Percentiles rank a stretch among this genome's conserved stretches.
Evolutionary conservation across 2,888 invertebrate species (phyloP).

Genomic region (Pogonocherus hispidulus): DNA sequence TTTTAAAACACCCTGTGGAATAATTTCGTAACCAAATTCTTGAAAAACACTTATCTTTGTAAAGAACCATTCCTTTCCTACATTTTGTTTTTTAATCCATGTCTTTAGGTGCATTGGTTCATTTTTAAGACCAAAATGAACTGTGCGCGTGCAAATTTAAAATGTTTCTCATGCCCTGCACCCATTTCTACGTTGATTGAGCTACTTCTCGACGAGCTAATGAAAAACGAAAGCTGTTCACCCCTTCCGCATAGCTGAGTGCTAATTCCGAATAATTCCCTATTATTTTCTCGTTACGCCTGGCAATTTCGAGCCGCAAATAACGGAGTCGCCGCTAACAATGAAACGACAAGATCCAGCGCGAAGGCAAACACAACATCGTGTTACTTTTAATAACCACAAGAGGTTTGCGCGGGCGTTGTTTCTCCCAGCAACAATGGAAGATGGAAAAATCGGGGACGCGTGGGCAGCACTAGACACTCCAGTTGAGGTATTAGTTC

Average conservation of each 20-base stretch:
- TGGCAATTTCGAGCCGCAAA: neutral
- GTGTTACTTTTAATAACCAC: constrained; percentile 30
- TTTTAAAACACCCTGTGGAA: too few species aligned
- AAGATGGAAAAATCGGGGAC: constrained; percentile 1
- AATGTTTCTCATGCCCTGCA: too few species aligned
- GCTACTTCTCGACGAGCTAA: neutral
- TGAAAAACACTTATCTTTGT: too few species aligned
- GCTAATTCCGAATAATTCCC: constrained; percentile 20
- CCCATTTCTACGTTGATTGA: neutral
- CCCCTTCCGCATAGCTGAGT: neutral
- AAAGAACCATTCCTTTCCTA: too few species aligned
- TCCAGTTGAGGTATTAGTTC: constrained; percentile 8
- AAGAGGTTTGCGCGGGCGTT: constrained; percentile 31
- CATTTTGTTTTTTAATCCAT: too few species aligned
- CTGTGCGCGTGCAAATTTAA: too few species aligned
- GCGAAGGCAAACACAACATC: constrained; percentile 34
- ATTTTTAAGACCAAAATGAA: too few species aligned
- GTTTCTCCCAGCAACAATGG: constrained; percentile 25
- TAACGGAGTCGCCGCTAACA: constrained; percentile 19
- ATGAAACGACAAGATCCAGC: constrained; percentile 31
- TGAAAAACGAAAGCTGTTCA: neutral
- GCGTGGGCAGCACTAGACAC: constrained; percentile 15
- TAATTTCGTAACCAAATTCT: too few species aligned
- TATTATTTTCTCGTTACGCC: constrained; percentile 20
- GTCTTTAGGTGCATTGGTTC: too few species aligned